Conservation (phyloP, 2,113 vertebrate species). For the Syrrhaptes paradoxus region DNA sequence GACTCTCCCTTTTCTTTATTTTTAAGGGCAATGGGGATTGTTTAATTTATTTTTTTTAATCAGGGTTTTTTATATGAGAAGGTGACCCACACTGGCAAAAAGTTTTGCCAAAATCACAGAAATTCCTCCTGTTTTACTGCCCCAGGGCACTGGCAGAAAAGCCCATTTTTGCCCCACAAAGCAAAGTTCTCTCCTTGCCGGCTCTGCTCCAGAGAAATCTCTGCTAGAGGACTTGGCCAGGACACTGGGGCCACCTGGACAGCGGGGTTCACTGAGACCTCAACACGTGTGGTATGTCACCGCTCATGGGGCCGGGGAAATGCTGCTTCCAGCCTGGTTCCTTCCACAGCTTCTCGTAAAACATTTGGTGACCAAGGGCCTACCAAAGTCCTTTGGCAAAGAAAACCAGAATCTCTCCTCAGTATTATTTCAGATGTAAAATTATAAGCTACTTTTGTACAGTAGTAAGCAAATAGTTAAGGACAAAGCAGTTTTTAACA, state of each 20-base stretch:
- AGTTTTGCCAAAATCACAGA: not conserved
- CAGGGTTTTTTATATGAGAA: not conserved
- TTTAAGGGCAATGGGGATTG: not conserved
- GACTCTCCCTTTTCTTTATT: not conserved
- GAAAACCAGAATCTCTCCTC: not conserved
- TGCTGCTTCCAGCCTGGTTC: not conserved
- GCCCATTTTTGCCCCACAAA: not conserved
- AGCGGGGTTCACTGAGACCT: not conserved
- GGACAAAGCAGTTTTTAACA: conserved; percentile 33
- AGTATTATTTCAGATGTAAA: conserved; percentile 18
- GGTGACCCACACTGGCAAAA: not conserved
- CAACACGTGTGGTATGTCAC: not conserved
- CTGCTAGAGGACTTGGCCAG: not conserved
- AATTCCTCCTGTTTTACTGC: not conserved
- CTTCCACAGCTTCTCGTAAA: not conserved
- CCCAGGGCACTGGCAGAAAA: not conserved
- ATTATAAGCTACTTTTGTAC: conserved; percentile 32
- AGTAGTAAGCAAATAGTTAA: conserved; percentile 32
- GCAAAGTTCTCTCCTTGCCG: not conserved
- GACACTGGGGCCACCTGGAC: not conserved
- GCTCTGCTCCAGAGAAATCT: not conserved
- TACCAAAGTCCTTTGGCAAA: conserved; percentile 14
- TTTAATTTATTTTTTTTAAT: not conserved
- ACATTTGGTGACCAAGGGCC: not conserved
- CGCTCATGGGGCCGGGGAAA: not conserved